A percentile compares a stretch with the other conserved stretches of the same genome.
Conservation (phyloP, 2,113 vertebrate species). For the Peromyscus leucopus region DNA sequence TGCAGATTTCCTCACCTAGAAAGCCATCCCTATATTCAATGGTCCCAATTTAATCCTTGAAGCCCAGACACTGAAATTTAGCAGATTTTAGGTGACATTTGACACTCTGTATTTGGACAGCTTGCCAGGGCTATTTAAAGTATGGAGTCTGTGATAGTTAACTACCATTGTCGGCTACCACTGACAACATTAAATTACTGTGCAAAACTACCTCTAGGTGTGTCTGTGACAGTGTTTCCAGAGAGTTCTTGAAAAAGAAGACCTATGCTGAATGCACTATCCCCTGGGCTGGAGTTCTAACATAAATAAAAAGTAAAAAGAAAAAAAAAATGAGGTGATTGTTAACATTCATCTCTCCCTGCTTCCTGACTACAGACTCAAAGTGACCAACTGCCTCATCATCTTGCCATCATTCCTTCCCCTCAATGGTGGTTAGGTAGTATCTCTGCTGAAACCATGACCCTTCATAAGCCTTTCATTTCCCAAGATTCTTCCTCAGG, state of each 20-base stretch:
- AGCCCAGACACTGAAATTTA: neutral
- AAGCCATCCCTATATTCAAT: neutral
- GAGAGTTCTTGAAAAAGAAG: neutral
- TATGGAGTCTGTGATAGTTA: neutral
- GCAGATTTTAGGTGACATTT: neutral
- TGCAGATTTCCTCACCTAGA: neutral
- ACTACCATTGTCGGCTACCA: neutral
- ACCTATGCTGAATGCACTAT: neutral
- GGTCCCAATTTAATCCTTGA: neutral
- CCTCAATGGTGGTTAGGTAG: neutral
- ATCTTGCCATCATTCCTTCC: neutral
- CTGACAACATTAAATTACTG: neutral
- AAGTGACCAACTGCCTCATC: neutral
- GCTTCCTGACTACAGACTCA: neutral
- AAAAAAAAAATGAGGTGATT: accelerated
- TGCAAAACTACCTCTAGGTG: neutral
- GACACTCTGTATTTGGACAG: neutral
- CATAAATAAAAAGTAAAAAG: neutral
- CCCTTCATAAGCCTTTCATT: neutral
- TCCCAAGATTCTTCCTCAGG: neutral
- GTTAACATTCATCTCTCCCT: neutral
- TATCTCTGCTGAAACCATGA: neutral
- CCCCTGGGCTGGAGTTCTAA: neutral
- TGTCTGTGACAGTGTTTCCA: neutral
- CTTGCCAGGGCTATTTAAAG: neutral